Conservation (phyloP, 1,140 invertebrate species). For the Leptonema lineaticorne region DNA sequence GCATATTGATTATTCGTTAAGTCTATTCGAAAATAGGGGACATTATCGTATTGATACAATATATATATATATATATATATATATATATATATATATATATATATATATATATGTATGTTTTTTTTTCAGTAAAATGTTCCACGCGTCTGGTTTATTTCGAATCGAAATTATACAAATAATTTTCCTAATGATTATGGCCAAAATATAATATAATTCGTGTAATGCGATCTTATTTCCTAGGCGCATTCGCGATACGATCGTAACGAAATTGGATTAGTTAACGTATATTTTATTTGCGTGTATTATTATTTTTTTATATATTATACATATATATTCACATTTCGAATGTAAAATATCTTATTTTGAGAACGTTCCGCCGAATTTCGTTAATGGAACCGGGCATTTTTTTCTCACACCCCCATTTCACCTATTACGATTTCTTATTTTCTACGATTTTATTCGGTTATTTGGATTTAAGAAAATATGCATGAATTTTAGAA, state of each 20-base stretch:
- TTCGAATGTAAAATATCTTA: neutral
- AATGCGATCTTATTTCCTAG: slow-evolving; percentile 22
- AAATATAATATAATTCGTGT: slow-evolving; percentile 18
- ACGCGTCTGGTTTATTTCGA: neutral
- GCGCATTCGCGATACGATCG: slow-evolving; percentile 11
- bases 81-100: neutral
- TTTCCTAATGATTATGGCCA: slow-evolving; percentile 10
- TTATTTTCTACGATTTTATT: no score
- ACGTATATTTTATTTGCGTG: slow-evolving; percentile 12
- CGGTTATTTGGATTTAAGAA: no score
- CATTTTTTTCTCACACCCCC: no score
- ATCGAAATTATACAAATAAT: neutral
- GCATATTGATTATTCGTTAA: slow-evolving; percentile 38
- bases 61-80: no score
- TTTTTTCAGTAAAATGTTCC: no score
- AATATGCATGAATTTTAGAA: no score
- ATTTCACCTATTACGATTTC: no score
- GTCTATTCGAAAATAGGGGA: neutral
- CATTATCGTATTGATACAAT: no score
- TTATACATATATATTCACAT: neutral
- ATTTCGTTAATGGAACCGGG: no score
- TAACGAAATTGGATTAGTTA: slow-evolving; percentile 22
- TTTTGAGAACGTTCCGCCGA: no score
- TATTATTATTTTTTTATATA: neutral
- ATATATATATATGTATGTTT: neutral